Percentiles rank a stretch among this genome's conserved stretches.
phyloP scores from a whole-genome alignment of 2,797 vertebrate genomes.

The Thalassophryne amazonica region DNA sequence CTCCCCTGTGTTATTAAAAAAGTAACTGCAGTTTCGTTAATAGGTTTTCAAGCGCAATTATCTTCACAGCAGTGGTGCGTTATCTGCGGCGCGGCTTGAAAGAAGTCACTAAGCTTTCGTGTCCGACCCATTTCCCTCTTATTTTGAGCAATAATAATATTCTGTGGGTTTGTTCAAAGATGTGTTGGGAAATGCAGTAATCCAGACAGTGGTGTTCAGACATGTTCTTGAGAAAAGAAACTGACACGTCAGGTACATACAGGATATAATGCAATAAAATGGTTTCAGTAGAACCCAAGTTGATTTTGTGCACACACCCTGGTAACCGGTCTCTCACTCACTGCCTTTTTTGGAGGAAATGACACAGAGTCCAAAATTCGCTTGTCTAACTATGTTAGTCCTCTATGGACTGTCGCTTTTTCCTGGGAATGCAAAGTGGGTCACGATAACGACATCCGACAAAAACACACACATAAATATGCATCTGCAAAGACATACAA shows the following conservation, averaged over 20 bases:
- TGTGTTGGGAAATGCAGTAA: constrained; percentile 9
- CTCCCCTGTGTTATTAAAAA: too few species aligned
- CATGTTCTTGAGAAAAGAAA: too few species aligned
- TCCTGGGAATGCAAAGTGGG: constrained; percentile 15
- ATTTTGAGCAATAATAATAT: too few species aligned
- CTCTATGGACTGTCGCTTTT: constrained; percentile 2
- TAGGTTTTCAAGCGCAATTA: too few species aligned
- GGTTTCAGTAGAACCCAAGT: too few species aligned
- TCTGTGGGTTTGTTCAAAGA: constrained; percentile 1
- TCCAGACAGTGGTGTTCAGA: constrained; percentile 2
- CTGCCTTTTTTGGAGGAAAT: constrained; percentile 3
- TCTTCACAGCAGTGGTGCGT: too few species aligned
- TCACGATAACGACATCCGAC: constrained; percentile 10
- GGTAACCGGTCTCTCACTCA: constrained; percentile 1
- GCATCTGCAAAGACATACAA: background rate
- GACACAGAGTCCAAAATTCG: constrained; percentile 8
- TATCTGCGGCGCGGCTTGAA: too few species aligned
- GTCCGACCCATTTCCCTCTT: too few species aligned
- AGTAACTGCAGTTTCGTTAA: too few species aligned
- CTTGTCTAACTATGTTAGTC: constrained; percentile 10
- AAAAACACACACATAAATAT: background rate
- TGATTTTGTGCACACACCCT: constrained; percentile 15
- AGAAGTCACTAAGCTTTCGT: too few species aligned
- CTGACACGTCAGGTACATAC: background rate
- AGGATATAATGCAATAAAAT: too few species aligned